These are phyloP conservation scores for Darevskia mixta DNA, from an alignment of 2,797 vertebrate genomes.

Conservation along the genomic window DNA sequence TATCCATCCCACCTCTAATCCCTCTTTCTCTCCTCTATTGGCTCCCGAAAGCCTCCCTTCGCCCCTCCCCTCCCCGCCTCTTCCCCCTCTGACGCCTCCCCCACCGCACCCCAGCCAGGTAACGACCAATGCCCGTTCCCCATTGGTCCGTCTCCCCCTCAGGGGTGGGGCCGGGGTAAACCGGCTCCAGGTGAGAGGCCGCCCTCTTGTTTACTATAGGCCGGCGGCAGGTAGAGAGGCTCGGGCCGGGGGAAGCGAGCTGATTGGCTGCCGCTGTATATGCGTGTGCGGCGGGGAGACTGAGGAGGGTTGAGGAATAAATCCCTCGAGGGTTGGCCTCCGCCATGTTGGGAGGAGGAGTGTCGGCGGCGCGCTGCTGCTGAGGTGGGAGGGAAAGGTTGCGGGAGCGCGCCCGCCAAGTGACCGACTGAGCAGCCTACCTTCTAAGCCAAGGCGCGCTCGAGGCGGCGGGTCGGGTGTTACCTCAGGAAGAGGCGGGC, in stretches of 20 bases:
- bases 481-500: background rate
- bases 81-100: background rate
- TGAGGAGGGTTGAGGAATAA: background rate
- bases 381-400: background rate
- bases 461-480: fast-evolving
- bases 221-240: background rate
- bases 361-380: fast-evolving
- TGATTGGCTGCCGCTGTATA: constrained; percentile 36
- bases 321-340: constrained; percentile 16
- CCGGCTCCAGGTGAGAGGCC: constrained; percentile 40
- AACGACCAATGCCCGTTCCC: constrained; percentile 31
- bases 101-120: constrained; percentile 52
- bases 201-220: constrained; percentile 32
- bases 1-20: fast-evolving
- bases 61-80: no score
- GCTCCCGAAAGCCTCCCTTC: background rate
- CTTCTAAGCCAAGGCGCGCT: fast-evolving
- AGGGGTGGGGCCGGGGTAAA: constrained; percentile 2
- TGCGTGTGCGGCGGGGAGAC: constrained; percentile 4
- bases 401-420: background rate
- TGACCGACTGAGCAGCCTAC: background rate
- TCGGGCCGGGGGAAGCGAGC: background rate
- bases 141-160: constrained; percentile 55
- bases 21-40: constrained; percentile 28
- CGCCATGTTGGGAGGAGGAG: constrained; percentile 68